Base-by-base conservation (phyloP, 2,888 invertebrate species). In the Noctua janthina region DNA sequence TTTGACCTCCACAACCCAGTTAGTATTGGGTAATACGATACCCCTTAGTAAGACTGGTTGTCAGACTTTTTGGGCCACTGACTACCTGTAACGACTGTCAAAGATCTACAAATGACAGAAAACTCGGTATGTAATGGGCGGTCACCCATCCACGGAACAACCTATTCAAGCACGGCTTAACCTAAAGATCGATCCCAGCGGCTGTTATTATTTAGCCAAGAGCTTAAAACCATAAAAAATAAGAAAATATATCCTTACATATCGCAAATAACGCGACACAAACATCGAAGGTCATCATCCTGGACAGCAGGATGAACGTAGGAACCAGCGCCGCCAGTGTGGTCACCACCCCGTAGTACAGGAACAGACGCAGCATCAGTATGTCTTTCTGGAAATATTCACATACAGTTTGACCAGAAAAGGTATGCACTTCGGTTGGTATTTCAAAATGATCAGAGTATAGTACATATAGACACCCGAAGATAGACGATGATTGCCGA, bases 341-440 rank as follows among this genome's bases (percentile, higher is more conserved):
- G 1, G 94, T 95, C 6, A 92, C 93, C 29, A 95, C 89, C 0
- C 95, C 94, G 78, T 96, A 96, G 88, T 93, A 96, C 83, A 95
- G 94, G 88, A 96, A 96, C 6, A 96, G 82, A 0, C 96, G 94
- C 35, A 96, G 84, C 95, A 96, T 95, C 8, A 92, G 83, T 64
- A 95, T 88, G 78, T 96, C 96, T 91, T 95, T 96, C 96, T 96
- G 93, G 73, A 95, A 95, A 78, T 46, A 75, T 70, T 49, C 4
- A 64, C 29, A 51, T 29, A 49, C 1, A 29, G 46, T 29, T 73
- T 56, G 7, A 39, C 10, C 39, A 5, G 39, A 39, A 66, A 66
- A 64, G 3, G 20, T 66, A 35, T 10, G 10, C 20, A 10, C 20
- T 66, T 66, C 35, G 4, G 35, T 64, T 35, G 20, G 20, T 20